Base-by-base conservation (phyloP, 2,888 invertebrate species). In the Exephanes ischioxanthus region DNA sequence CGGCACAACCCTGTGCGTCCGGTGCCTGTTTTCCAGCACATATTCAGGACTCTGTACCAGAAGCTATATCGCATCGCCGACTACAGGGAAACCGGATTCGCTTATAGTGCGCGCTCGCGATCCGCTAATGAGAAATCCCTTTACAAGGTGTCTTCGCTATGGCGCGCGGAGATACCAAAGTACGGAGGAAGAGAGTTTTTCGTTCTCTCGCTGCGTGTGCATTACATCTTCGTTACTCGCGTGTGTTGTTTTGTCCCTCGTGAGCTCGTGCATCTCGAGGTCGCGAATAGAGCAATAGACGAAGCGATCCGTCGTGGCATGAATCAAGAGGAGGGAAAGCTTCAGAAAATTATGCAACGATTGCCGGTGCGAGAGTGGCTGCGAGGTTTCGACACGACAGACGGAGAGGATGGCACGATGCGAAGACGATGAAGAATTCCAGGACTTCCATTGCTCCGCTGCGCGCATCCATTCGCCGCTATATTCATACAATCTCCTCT, bases 41-140 rank as follows among this genome's bases (percentile, higher is more conserved):
- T 11, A 61, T 61, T 5, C 61, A 33, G 30, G 30, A 33, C 30
- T 26, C 33, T 16, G 33, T 30, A 33, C 30, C 61, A 61, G 61
- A 61, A 61, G 61, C 61, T 61, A 70, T 53, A 61, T 26, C 66
- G 55, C 84, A 71, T 68, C 84, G 51, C 76, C 48, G 71, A 73
- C 75, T 71, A 85, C 78, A 55, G 63, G 79, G 80, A 89, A 91
- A 91, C 91, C 90, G 91, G 91, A 91, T 91, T 90, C 87, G 70
- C 85, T 75, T 70, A 71, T 85, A 77, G 87, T 86, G 63, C 53
- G 84, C 86, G 81, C 82, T 83, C 88, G 86, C 86, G 83, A 83
- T 89, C 87, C 78, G 84, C 90, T 91, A 91, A 91, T 91, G 89
- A 91, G 91, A 88, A 89, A 84, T 86, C 87, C 86, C 87, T 90